Conservation (phyloP, 2,797 vertebrate genomes). For the Kryptopterus vitreolus region DNA sequence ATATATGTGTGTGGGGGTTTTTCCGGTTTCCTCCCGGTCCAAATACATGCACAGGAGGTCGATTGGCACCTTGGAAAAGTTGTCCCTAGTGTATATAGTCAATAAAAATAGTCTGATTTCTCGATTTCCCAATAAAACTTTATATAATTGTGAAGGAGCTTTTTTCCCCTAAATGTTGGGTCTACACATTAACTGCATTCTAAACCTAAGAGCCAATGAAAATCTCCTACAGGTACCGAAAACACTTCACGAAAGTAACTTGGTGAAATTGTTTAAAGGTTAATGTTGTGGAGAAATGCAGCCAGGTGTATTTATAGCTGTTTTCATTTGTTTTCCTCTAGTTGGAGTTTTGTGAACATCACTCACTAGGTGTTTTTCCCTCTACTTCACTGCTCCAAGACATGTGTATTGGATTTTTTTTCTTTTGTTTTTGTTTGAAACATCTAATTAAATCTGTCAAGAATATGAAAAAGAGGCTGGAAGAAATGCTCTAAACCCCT, state of each 20-base stretch:
- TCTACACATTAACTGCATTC: too few species aligned
- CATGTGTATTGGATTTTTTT: neutral
- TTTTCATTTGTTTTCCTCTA: neutral
- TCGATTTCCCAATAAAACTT: too few species aligned
- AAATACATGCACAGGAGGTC: too few species aligned
- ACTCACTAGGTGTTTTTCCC: too few species aligned
- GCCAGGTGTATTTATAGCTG: neutral
- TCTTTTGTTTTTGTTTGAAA: neutral
- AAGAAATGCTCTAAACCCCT: neutral
- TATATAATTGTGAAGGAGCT: too few species aligned
- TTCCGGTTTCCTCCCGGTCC: too few species aligned
- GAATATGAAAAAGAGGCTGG: neutral
- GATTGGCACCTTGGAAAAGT: too few species aligned
- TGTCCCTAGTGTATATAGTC: too few species aligned
- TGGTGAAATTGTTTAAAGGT: neutral
- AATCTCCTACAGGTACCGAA: neutral
- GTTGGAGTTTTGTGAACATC: neutral
- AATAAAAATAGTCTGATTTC: too few species aligned
- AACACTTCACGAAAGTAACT: neutral
- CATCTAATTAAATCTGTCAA: neutral
- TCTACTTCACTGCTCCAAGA: too few species aligned
- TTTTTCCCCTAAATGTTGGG: too few species aligned
- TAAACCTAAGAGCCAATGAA: neutral
- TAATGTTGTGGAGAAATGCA: neutral
- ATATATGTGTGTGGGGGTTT: too few species aligned